Percentiles rank a stretch among this genome's conserved stretches.
Evolutionary conservation across 2,888 invertebrate genomes (phyloP).

Genomic region (Machimus atricapillus): DNA sequence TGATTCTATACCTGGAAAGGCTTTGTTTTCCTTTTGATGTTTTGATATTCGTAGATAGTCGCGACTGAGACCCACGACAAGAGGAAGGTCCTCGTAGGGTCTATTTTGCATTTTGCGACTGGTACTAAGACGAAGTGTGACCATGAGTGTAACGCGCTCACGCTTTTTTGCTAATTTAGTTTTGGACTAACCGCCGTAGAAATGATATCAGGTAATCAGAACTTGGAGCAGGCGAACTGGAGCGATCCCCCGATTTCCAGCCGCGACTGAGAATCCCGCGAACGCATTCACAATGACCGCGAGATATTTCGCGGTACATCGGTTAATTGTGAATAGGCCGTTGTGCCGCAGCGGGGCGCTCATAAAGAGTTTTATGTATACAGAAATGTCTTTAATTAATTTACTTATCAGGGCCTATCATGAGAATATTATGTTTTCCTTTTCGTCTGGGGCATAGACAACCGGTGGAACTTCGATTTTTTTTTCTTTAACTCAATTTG

Average conservation of each 20-base stretch:
- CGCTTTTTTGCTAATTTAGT: constrained; percentile 21
- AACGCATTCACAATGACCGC: neutral
- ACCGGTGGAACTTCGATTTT: neutral
- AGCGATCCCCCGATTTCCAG: neutral
- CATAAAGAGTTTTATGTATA: neutral
- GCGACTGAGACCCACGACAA: neutral
- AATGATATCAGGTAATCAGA: constrained; percentile 1
- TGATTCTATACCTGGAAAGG: neutral
- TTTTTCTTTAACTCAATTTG: neutral
- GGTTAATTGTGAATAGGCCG: neutral
- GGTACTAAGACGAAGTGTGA: neutral
- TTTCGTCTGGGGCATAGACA: neutral
- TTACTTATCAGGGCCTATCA: neutral
- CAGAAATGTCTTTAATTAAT: neutral
- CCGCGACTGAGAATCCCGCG: neutral
- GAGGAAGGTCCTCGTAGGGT: neutral
- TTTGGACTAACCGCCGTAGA: constrained; percentile 42
- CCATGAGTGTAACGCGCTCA: neutral
- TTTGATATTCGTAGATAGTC: neutral
- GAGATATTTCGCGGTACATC: neutral
- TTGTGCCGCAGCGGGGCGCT: neutral
- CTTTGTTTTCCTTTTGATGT: neutral
- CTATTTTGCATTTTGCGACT: neutral
- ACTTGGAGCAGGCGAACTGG: neutral
- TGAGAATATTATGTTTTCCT: neutral